Percentiles rank a stretch among this genome's conserved stretches.
Conservation (phyloP, 2,113 vertebrate genomes). For the Spilogale gracilis region DNA sequence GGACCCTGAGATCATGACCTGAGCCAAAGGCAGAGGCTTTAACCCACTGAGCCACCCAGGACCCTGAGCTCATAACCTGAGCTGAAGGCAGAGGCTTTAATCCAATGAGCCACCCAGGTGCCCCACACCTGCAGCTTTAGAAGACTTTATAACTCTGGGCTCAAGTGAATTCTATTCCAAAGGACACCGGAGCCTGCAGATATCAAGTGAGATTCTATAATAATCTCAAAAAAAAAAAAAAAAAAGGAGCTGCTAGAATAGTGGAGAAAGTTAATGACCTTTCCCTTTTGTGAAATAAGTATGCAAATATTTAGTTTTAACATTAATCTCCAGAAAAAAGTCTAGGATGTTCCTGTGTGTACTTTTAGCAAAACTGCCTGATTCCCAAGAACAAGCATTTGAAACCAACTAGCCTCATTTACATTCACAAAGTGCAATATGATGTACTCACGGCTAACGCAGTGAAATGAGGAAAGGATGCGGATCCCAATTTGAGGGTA, state of each 20-base stretch:
- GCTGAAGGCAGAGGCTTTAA: too few relatives aligned
- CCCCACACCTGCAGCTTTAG: not conserved
- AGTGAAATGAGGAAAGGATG: not conserved
- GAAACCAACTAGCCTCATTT: not conserved
- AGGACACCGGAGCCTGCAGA: not conserved
- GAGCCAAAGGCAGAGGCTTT: too few relatives aligned
- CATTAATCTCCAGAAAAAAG: not conserved
- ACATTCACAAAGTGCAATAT: not conserved
- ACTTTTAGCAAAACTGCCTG: not conserved
- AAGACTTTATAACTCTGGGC: not conserved
- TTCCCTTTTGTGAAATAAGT: not conserved
- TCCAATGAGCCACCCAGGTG: too few relatives aligned
- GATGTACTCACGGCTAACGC: not conserved
- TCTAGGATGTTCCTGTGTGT: not conserved
- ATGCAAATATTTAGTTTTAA: slow-evolving; percentile 5
- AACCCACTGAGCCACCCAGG: too few relatives aligned
- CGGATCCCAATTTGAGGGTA: not conserved
- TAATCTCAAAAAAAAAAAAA: not conserved
- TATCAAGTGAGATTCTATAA: not conserved
- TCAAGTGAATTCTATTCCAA: not conserved
- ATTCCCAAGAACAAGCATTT: not conserved
- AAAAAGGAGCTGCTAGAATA: not conserved
- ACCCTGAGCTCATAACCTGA: too few relatives aligned
- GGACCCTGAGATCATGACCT: too few relatives aligned
- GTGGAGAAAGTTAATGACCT: not conserved